Percentiles rank a stretch among this genome's conserved stretches.
Conservation (phyloP, 2,888 invertebrate genomes). For the Nomada ferruginata region DNA sequence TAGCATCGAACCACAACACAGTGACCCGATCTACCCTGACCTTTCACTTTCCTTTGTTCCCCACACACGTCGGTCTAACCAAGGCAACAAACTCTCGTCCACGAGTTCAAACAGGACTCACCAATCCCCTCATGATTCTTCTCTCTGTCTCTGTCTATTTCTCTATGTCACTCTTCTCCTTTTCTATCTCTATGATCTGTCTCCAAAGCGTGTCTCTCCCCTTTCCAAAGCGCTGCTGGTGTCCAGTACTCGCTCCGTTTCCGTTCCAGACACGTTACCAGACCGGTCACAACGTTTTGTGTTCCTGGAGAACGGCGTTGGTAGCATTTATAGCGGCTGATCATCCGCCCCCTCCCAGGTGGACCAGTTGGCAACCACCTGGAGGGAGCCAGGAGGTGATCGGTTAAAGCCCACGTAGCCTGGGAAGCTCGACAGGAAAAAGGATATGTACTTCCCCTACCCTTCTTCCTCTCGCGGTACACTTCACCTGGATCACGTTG, state of each 20-base stretch:
- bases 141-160: not conserved
- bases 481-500: constrained; percentile 1
- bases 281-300: constrained; percentile 76
- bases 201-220: constrained; percentile 15
- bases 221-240: constrained; percentile 74
- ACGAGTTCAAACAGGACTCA: constrained; percentile 70
- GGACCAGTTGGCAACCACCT: constrained; percentile 46
- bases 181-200: not conserved
- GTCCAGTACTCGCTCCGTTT: constrained; percentile 75
- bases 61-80: not conserved
- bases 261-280: constrained; percentile 51
- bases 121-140: constrained; percentile 78
- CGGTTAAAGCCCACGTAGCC: constrained; percentile 54
- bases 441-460: constrained; percentile 49
- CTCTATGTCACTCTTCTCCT: not conserved
- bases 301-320: constrained; percentile 81
- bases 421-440: constrained; percentile 53
- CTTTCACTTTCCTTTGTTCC: constrained; percentile 82
- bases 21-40: constrained; percentile 68
- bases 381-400: constrained; percentile 69
- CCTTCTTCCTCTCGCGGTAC: not conserved
- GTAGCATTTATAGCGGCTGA: constrained; percentile 80
- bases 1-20: not conserved
- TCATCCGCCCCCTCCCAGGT: constrained; percentile 73
- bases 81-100: not conserved